Evolutionary conservation across 2,113 vertebrate species (phyloP).

Genomic region (Mellivora capensis): DNA sequence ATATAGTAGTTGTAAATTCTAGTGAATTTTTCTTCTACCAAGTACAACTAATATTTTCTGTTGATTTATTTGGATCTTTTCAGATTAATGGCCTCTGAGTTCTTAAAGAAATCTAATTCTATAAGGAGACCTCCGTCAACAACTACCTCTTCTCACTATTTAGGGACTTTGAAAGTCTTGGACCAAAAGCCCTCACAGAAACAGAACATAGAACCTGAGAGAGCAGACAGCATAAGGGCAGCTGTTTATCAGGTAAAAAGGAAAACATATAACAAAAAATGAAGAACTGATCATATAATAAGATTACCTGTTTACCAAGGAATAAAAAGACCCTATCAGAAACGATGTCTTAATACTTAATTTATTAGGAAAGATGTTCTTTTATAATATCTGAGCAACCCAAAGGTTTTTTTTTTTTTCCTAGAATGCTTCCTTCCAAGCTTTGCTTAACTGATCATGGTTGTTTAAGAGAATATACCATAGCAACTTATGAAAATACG

Average conservation of each 20-base stretch:
- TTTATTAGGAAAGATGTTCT: not conserved
- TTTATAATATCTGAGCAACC: not conserved
- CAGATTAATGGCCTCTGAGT: conserved; percentile 72
- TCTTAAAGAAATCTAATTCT: conserved; percentile 71
- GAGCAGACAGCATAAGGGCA: conserved; percentile 88
- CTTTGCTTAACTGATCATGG: not conserved
- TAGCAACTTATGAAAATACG: not conserved
- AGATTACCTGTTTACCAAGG: not conserved
- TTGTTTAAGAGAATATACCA: not conserved
- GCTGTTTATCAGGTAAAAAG: conserved; percentile 91
- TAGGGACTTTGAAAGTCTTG: conserved; percentile 89
- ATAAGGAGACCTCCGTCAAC: conserved; percentile 24
- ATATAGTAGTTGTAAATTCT: not conserved
- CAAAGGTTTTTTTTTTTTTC: not conserved
- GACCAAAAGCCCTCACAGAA: conserved; percentile 82
- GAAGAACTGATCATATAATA: not conserved
- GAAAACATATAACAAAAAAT: not conserved
- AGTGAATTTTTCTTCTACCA: not conserved
- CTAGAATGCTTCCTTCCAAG: not conserved
- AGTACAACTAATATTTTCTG: not conserved
- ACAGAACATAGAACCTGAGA: conserved; percentile 77
- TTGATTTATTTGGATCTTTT: conserved; percentile 65
- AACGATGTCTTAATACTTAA: not conserved
- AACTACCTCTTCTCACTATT: conserved; percentile 84
- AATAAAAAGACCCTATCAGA: not conserved